These are phyloP conservation scores for Etheostoma cragini DNA, from an alignment of 2,113 vertebrate species.

Conservation along the genomic window DNA sequence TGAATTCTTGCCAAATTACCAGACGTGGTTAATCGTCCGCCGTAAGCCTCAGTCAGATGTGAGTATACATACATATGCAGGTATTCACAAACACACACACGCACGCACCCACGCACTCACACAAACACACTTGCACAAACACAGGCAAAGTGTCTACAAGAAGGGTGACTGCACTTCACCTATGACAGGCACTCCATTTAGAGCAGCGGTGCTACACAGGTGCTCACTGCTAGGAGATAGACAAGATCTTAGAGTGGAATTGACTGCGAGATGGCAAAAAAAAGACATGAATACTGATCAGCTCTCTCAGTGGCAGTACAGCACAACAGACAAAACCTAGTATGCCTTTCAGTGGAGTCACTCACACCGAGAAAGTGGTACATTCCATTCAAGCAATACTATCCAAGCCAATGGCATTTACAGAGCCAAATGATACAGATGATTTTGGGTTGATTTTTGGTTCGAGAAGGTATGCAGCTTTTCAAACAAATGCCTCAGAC, in stretches of 20 bases:
- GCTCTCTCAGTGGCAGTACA: slow-evolving; percentile 19
- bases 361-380: neutral
- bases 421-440: slow-evolving; percentile 10
- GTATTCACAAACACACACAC: slow-evolving; percentile 6
- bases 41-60: slow-evolving; percentile 37
- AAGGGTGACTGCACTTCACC: slow-evolving; percentile 31
- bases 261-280: slow-evolving; percentile 44
- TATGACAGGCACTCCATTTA: slow-evolving; percentile 50
- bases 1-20: slow-evolving; percentile 69
- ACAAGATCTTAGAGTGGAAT: slow-evolving; percentile 54
- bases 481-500: slow-evolving; percentile 32
- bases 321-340: slow-evolving; percentile 8
- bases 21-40: slow-evolving; percentile 55
- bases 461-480: neutral
- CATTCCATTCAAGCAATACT: slow-evolving; percentile 13
- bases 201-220: slow-evolving; percentile 29
- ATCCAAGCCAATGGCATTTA: slow-evolving; percentile 19
- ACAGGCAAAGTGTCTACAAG: slow-evolving; percentile 25
- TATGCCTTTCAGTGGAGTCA: slow-evolving; percentile 6
- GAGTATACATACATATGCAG: slow-evolving; percentile 23
- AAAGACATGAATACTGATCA: slow-evolving; percentile 59
- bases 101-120: too few relatives aligned
- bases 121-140: neutral
- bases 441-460: slow-evolving; percentile 20
- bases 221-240: slow-evolving; percentile 49